Conservation (phyloP, 2,888 invertebrate species). For the Fragum sueziense region DNA sequence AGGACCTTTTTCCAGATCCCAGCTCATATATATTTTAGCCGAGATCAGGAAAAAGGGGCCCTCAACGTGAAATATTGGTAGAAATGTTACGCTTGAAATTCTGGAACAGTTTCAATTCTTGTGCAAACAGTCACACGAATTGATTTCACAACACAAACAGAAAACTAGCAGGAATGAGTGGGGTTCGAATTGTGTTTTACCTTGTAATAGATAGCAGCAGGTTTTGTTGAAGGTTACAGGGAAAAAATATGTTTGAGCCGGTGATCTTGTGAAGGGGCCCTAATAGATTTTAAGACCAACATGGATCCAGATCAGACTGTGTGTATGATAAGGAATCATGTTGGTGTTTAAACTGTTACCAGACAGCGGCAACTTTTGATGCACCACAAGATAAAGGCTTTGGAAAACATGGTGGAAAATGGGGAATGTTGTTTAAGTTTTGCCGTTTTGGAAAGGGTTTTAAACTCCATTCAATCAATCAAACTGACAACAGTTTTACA, state of each 20-base stretch:
- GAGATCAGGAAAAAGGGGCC: not conserved
- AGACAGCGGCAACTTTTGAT: no score
- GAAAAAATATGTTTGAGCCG: no score
- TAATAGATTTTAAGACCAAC: no score
- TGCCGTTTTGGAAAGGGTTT: slow-evolving; percentile 4
- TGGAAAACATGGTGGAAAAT: not conserved
- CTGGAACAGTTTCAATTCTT: not conserved
- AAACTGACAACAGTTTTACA: no score
- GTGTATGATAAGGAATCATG: no score
- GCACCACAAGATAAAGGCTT: not conserved
- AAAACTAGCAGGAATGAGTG: not conserved
- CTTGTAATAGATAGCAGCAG: not conserved
- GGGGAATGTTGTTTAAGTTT: no score
- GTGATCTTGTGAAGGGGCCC: no score
- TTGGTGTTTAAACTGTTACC: not conserved
- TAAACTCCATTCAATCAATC: no score
- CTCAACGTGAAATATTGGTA: not conserved
- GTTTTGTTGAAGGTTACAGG: no score
- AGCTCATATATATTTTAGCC: no score
- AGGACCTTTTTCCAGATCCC: no score
- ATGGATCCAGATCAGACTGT: no score
- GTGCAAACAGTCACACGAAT: not conserved
- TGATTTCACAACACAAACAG: not conserved
- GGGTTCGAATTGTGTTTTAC: slow-evolving; percentile 10
- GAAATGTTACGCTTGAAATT: not conserved